Conservation (phyloP, 2,888 invertebrate genomes). For the Nomada ruficornis region DNA sequence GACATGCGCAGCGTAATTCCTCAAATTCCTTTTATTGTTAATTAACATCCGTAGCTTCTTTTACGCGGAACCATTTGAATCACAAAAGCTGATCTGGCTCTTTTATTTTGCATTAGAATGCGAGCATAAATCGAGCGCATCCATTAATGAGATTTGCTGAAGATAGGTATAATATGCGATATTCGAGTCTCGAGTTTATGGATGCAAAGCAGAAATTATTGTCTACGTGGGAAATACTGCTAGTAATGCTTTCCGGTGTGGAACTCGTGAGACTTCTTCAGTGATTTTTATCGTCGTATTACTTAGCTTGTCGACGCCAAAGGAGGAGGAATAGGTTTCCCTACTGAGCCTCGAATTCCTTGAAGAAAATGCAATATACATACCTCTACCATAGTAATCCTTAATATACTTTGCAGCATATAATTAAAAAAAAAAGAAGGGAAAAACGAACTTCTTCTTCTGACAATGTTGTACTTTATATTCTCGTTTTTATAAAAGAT, state of each 20-base stretch:
- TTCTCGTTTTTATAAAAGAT: background rate
- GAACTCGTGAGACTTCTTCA: conserved; percentile 58
- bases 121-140: background rate
- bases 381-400: too few species aligned
- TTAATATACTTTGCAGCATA: too few species aligned
- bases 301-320: conserved; percentile 8
- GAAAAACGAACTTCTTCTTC: background rate
- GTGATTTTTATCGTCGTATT: conserved; percentile 64
- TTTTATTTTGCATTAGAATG: background rate
- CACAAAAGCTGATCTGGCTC: background rate
- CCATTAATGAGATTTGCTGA: background rate
- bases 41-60: background rate
- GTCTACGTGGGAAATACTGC: conserved; percentile 64
- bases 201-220: conserved; percentile 56
- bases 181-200: conserved; percentile 32
- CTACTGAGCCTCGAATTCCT: conserved; percentile 19
- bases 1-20: background rate
- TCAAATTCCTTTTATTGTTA: background rate
- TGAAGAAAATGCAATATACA: background rate
- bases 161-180: background rate
- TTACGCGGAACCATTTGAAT: background rate
- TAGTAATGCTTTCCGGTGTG: conserved; percentile 65
- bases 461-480: background rate
- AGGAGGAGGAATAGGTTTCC: conserved; percentile 13
- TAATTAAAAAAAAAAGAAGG: too few species aligned